Base-by-base conservation (phyloP, 2,113 vertebrate species). In the Sebastes schlegelii region DNA sequence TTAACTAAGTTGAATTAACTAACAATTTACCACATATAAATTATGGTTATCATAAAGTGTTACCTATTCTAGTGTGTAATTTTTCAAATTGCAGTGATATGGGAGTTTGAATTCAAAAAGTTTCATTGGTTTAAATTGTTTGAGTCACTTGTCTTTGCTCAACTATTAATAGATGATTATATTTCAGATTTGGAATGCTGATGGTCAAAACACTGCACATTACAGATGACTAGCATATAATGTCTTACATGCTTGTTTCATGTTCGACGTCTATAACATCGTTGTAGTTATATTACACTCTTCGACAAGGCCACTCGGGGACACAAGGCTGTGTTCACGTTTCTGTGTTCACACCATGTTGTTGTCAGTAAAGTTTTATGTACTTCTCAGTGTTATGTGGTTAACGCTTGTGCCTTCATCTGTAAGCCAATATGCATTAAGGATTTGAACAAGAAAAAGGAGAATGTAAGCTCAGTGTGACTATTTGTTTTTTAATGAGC, bases 401-500 rank as follows among this genome's bases (percentile, higher is more conserved):
- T 58, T 45, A 51, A 14, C n/a, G 43, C 69, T 51, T 73, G 69
- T 74, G 40, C 40, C 6, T 61, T 55, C 12, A 19, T 70, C 26
- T 63, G 62, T 60, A n/a, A 57, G 9, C 8, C 12, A 55, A 40
- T 68, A 61, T 45, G 21, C 42, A 73, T 72, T 46, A 26, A 51
- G 63, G 69, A 80, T 40, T 62, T 62, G 14, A 85, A 79, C n/a
- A 40, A 55, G 51, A 71, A 46, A n/a, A 45, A 2, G 14, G 2
- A 52, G n/a, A 68, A 65, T 5, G 51, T 52, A 63, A 68, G n/a
- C 67, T 64, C 49, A 68, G 21, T 71, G 40, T 54, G 77, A 49
- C 74, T 80, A 12, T 80, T 88, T 87, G 77, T 66, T 79, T 88
- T 85, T 87, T 84, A 80, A 82, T 83, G 63, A 86, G 61, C 21